Conservation (phyloP, 2,797 vertebrate species). For the Thaleichthys pacificus region DNA sequence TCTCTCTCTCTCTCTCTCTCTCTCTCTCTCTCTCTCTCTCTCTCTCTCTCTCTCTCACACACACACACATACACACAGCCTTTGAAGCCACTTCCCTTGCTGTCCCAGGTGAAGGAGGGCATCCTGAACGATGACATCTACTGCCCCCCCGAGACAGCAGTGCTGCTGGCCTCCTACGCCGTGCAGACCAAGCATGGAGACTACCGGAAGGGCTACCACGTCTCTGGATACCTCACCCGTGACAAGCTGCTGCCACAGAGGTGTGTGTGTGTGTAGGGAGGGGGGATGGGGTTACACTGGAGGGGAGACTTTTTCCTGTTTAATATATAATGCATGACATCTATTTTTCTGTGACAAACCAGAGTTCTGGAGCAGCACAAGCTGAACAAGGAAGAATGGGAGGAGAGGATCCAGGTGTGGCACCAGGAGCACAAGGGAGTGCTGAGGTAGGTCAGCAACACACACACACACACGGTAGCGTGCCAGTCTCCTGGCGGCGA, state of each 20-base stretch:
- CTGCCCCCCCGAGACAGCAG: conserved; percentile 94
- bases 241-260: conserved; percentile 95
- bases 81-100: background rate
- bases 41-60: too few species aligned
- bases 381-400: conserved; percentile 95
- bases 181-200: conserved; percentile 95
- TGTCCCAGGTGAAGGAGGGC: conserved; percentile 84
- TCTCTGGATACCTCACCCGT: conserved; percentile 85
- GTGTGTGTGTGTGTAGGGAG: conserved; percentile 53
- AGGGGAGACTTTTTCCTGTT: too few species aligned
- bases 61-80: background rate
- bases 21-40: too few species aligned
- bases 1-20: too few species aligned
- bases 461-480: background rate
- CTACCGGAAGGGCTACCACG: conserved; percentile 88
- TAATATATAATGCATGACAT: too few species aligned
- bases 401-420: conserved; percentile 95
- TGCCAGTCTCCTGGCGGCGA: too few species aligned
- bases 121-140: conserved; percentile 97
- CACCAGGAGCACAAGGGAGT: conserved; percentile 92
- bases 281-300: too few species aligned
- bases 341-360: conserved; percentile 39
- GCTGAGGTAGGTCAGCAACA: conserved; percentile 79
- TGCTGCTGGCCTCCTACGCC: conserved; percentile 91
- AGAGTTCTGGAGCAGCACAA: conserved; percentile 98